phyloP scores from a whole-genome alignment of 2,113 vertebrate species.

The Indri indri region DNA sequence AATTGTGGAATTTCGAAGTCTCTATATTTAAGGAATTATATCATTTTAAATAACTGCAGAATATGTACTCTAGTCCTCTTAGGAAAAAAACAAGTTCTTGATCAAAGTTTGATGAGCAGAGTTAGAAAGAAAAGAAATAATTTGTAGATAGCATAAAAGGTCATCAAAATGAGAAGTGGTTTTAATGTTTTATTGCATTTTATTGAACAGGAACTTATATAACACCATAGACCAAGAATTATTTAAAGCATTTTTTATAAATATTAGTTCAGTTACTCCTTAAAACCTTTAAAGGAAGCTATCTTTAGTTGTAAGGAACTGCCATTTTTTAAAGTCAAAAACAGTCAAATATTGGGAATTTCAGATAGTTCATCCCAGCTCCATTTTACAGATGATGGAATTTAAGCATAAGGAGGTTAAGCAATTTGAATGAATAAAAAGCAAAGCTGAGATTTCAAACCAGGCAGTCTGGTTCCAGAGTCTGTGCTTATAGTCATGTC shows the following conservation, averaged over 20 bases:
- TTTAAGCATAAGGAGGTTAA: background rate
- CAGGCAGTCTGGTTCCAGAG: background rate
- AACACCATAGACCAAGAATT: background rate
- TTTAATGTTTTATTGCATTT: constrained; percentile 30
- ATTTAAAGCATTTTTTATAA: constrained; percentile 6
- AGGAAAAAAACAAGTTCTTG: background rate
- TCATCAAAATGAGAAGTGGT: background rate
- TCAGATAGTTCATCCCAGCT: background rate
- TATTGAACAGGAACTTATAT: background rate
- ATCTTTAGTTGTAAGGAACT: background rate
- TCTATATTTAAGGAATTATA: background rate
- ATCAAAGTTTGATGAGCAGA: background rate
- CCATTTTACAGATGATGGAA: background rate
- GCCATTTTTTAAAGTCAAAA: background rate
- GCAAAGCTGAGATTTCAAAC: background rate
- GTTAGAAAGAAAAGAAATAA: background rate
- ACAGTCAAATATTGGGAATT: background rate
- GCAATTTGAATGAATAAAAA: background rate
- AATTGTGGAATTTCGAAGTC: background rate
- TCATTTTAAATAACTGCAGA: background rate
- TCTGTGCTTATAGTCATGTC: background rate
- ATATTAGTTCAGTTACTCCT: background rate
- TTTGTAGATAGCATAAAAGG: background rate
- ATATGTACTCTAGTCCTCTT: background rate
- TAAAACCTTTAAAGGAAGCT: background rate